Base-by-base conservation (phyloP, 2,113 vertebrate species). In the Cyprichromis sp. region DNA sequence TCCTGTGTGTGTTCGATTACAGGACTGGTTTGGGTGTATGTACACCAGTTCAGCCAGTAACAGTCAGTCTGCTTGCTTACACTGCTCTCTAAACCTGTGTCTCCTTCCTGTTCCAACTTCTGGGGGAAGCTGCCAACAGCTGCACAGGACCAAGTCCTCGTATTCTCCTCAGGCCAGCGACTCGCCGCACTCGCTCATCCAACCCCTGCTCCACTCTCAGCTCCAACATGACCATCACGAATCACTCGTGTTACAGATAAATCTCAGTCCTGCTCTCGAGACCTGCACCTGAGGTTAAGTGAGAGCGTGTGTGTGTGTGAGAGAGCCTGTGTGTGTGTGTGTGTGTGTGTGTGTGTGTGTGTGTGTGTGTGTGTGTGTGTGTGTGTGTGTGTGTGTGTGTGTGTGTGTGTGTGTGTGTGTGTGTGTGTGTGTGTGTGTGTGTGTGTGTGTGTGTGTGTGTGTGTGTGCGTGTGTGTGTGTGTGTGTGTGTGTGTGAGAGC, bases 381-480 rank as follows among this genome's bases (percentile, higher is more conserved):
- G 21, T 7, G 6, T 6, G 29, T 31, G 29, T 31, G 29, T 6
- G 29, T 6, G 29, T 6, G 8, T 9, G 34, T 42, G 36, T 38
- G 38, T 10, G 38, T 11, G 4, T 2, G 9, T 9, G 34, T 36
- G 36, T 9, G 24, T 1, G 12, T 1, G 19, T 0, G 9, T 21
- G 53, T 24, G 29, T 6, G 29, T 6, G 29, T 29, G 29, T 6
- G 29, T 2, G 29, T 6, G 29, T 3, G 24, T 24, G 24, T 24
- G 24, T 21, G 21, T 21, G 21, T 3, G 21, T 3, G 21, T 21
- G 21, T 21, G 3, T 21, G 21, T 21, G 21, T 21, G 21, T 21
- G 21, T 21, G 21, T 21, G 21, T 21, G 21, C 3, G 21, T 21
- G 21, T 21, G 21, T 21, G 21, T 21, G 21, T 21, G 21, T 21